These are phyloP conservation scores for Bostrychus sinensis DNA, from an alignment of 2,113 vertebrate species.

Conservation along the genomic window DNA sequence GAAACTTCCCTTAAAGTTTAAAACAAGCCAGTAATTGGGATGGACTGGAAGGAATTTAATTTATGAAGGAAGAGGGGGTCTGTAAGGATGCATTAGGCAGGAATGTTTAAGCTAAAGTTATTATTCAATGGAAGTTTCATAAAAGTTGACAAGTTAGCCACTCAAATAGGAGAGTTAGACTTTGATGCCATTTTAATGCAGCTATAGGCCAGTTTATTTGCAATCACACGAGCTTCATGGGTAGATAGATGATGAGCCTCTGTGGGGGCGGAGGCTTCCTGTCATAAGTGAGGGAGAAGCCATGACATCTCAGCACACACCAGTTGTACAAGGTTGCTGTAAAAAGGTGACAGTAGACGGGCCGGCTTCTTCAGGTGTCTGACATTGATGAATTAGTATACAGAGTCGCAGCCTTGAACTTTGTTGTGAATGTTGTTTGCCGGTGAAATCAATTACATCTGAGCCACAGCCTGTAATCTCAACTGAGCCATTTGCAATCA, in stretches of 20 bases:
- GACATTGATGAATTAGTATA: slow-evolving; percentile 34
- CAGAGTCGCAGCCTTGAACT: slow-evolving; percentile 6
- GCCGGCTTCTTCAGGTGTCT: slow-evolving; percentile 8
- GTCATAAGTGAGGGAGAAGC: slow-evolving; percentile 38
- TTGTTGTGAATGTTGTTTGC: slow-evolving; percentile 15
- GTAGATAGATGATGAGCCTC: no score
- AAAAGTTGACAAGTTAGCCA: slow-evolving; percentile 40
- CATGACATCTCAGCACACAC: slow-evolving; percentile 8
- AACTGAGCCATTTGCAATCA: slow-evolving; percentile 38
- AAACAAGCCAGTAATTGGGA: slow-evolving; percentile 41
- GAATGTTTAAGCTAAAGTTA: slow-evolving; percentile 22
- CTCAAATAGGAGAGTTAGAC: slow-evolving; percentile 36
- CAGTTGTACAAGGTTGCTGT: slow-evolving; percentile 18
- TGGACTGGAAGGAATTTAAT: slow-evolving; percentile 24
- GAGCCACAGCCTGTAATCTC: slow-evolving; percentile 31
- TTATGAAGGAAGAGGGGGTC: slow-evolving; percentile 19
- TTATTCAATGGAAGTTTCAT: slow-evolving; percentile 27
- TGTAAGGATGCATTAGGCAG: slow-evolving; percentile 17
- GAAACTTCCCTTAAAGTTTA: slow-evolving; percentile 49
- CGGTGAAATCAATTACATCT: slow-evolving; percentile 41
- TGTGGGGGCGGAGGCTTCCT: slow-evolving; percentile 29
- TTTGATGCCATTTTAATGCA: slow-evolving; percentile 56
- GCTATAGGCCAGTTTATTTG: slow-evolving; percentile 21
- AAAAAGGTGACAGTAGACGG: neutral
- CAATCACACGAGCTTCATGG: slow-evolving; percentile 20